phyloP scores from a whole-genome alignment of 2,113 vertebrate genomes.

The Zosterops pallidus region DNA sequence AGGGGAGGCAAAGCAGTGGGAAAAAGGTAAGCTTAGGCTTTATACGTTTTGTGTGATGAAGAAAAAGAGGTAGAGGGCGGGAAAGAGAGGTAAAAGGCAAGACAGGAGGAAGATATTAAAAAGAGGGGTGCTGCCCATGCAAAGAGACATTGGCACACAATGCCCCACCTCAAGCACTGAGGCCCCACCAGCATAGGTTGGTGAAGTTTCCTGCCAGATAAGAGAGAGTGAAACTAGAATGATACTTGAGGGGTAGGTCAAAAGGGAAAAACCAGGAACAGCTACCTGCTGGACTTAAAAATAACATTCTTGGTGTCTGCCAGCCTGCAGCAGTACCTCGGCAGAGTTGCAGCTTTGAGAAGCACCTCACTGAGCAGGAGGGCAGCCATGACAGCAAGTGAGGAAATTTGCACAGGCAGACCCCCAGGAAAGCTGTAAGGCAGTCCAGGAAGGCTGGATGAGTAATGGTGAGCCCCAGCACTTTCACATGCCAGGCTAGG shows the following conservation, averaged over 20 bases:
- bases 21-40: neutral
- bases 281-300: neutral
- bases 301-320: fast-evolving
- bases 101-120: neutral
- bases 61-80: fast-evolving
- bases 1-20: neutral
- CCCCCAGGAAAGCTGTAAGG: neutral
- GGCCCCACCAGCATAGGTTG: neutral
- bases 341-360: neutral
- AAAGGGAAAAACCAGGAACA: neutral
- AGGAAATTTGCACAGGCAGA: neutral
- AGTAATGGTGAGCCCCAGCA: neutral
- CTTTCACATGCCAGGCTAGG: neutral
- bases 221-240: neutral
- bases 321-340: fast-evolving
- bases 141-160: neutral
- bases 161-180: neutral
- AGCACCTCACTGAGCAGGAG: neutral
- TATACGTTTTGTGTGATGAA: neutral
- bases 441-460: neutral
- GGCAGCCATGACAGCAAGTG: neutral
- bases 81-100: neutral
- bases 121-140: neutral
- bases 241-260: neutral
- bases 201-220: neutral